Conservation (phyloP, 2,797 vertebrate genomes). For the Masticophis lateralis region DNA sequence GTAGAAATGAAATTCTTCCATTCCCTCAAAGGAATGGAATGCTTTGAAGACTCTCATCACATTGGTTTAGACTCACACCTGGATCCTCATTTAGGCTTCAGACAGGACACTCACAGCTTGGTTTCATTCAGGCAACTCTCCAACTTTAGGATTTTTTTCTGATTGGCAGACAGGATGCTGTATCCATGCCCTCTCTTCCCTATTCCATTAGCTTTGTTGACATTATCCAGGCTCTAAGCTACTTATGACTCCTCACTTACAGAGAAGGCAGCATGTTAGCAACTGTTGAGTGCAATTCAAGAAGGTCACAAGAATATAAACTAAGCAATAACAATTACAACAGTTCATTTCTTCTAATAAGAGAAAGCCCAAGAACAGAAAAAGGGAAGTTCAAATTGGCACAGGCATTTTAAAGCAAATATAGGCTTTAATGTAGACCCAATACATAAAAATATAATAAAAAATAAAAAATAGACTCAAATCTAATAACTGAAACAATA, state of each 20-base stretch:
- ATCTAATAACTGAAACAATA: background rate
- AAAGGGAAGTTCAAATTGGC: background rate
- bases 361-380: background rate
- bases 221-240: background rate
- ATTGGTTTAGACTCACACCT: background rate
- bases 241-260: background rate
- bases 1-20: background rate
- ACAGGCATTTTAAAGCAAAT: background rate
- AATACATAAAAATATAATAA: background rate
- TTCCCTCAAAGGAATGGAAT: background rate
- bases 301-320: background rate
- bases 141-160: background rate
- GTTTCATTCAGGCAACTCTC: background rate
- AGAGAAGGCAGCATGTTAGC: background rate
- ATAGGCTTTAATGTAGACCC: background rate
- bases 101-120: background rate
- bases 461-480: background rate
- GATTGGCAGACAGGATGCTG: background rate
- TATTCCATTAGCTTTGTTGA: background rate
- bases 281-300: background rate
- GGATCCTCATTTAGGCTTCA: background rate
- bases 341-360: background rate
- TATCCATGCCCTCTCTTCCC: background rate
- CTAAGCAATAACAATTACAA: background rate
- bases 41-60: background rate